phyloP scores from a whole-genome alignment of 2,888 invertebrate genomes.

The Phaedon cochleariae region DNA sequence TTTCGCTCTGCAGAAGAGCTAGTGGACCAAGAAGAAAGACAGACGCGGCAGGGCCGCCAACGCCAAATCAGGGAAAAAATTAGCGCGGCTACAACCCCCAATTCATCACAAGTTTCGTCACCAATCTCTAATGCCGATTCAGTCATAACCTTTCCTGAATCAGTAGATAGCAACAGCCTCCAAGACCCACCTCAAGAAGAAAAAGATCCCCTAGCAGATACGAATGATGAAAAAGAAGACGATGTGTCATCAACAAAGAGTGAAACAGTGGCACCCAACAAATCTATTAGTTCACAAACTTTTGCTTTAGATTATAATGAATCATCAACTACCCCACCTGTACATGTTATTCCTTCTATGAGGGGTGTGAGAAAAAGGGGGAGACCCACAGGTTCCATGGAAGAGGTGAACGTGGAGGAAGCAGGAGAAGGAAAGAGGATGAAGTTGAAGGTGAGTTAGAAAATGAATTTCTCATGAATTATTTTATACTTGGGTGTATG shows the following conservation, averaged over 20 bases:
- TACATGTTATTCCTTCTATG: conserved; percentile 35
- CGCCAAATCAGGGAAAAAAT: conserved; percentile 11
- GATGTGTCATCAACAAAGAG: background rate
- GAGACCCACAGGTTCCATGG: conserved; percentile 30
- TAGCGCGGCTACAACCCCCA: conserved; percentile 21
- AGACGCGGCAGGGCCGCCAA: background rate
- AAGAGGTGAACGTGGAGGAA: conserved; percentile 33
- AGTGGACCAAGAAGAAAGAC: background rate
- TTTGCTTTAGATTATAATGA: conserved; percentile 54
- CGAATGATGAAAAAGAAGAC: conserved; percentile 62
- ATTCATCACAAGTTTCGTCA: conserved; percentile 32
- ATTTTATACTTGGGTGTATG: too few relatives aligned
- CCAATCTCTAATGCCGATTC: conserved; percentile 33
- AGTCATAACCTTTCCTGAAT: conserved; percentile 33
- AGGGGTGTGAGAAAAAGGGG: conserved; percentile 51
- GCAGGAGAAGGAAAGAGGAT: conserved; percentile 43
- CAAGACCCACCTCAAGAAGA: conserved; percentile 42
- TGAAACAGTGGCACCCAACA: conserved; percentile 1
- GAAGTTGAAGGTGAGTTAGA: conserved; percentile 44
- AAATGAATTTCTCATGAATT: conserved; percentile 30
- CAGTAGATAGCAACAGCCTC: conserved; percentile 38
- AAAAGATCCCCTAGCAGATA: conserved; percentile 59
- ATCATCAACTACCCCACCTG: conserved; percentile 41
- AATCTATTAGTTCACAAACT: conserved; percentile 39
- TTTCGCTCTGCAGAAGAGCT: background rate